Conservation (phyloP, 1,140 invertebrate species). For the Microplitis mediator region DNA sequence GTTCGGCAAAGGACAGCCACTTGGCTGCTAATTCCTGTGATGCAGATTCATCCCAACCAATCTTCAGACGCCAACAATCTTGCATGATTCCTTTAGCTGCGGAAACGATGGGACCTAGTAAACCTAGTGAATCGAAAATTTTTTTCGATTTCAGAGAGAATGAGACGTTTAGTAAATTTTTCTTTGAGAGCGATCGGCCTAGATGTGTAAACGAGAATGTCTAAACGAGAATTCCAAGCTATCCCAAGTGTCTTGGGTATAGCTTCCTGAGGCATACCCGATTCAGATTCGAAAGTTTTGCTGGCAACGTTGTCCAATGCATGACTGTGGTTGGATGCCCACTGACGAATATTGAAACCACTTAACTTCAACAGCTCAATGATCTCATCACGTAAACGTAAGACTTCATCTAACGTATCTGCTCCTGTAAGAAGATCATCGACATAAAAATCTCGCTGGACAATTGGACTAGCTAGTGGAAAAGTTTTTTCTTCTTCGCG, state of each 20-base stretch:
- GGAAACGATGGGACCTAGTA: slow-evolving; percentile 28
- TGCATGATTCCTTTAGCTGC: slow-evolving; percentile 30
- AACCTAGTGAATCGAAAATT: slow-evolving; percentile 23
- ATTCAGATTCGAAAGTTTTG: slow-evolving; percentile 15
- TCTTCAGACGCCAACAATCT: slow-evolving; percentile 25
- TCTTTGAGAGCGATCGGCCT: background rate
- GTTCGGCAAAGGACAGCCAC: background rate
- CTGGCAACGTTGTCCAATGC: slow-evolving; percentile 15
- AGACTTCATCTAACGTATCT: slow-evolving; percentile 42
- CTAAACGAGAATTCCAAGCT: background rate
- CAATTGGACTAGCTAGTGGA: slow-evolving; percentile 37
- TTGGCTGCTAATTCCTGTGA: background rate
- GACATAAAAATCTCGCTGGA: slow-evolving; percentile 51
- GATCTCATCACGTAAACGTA: slow-evolving; percentile 36
- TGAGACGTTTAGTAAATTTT: slow-evolving; percentile 14
- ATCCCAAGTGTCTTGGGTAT: slow-evolving; percentile 13
- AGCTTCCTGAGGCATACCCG: background rate
- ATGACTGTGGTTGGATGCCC: slow-evolving; percentile 40
- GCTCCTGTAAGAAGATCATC: slow-evolving; percentile 56
- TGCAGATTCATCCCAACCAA: slow-evolving; percentile 29
- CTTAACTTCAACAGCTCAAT: slow-evolving; percentile 34
- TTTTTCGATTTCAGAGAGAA: slow-evolving; percentile 18
- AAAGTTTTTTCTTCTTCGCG: slow-evolving; percentile 39
- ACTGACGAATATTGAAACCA: slow-evolving; percentile 44
- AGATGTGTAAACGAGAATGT: background rate